Percentiles rank a stretch among this genome's conserved stretches.
These are phyloP conservation scores for Eupeodes corollae DNA, from an alignment of 1,140 invertebrate species.

Conservation along the genomic window DNA sequence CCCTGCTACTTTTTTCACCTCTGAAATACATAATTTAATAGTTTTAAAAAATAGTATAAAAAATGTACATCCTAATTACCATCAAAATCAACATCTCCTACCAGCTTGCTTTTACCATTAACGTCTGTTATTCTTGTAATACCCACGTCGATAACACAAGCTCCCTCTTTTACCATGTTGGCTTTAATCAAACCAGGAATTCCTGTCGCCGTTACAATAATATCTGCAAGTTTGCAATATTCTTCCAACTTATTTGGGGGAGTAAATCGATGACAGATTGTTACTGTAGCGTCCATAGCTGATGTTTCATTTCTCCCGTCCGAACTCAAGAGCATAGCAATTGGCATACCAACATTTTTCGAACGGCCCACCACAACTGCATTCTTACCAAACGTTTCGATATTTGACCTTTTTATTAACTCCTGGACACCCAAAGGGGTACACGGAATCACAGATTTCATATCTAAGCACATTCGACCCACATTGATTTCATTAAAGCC, in stretches of 20 bases:
- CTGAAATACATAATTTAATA: constrained; percentile 39
- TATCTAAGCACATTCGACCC: constrained; percentile 62
- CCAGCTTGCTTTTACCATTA: constrained; percentile 58
- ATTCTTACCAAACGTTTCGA: constrained; percentile 72
- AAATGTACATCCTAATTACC: constrained; percentile 32
- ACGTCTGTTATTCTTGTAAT: constrained; percentile 59
- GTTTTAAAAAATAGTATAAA: not conserved
- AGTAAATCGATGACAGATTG: constrained; percentile 78
- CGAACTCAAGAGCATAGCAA: constrained; percentile 66
- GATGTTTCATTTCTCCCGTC: constrained; percentile 55
- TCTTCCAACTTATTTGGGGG: constrained; percentile 59
- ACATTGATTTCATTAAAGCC: constrained; percentile 76
- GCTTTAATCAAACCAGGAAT: constrained; percentile 67
- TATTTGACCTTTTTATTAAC: constrained; percentile 53
- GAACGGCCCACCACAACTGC: constrained; percentile 80
- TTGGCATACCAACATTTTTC: constrained; percentile 81
- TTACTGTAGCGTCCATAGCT: constrained; percentile 72
- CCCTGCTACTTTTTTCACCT: constrained; percentile 62
- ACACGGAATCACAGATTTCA: constrained; percentile 69
- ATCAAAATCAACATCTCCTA: constrained; percentile 82
- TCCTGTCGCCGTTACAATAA: constrained; percentile 70
- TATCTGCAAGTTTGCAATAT: constrained; percentile 63
- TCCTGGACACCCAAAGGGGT: constrained; percentile 73
- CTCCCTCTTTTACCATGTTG: constrained; percentile 82
- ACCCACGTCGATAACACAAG: constrained; percentile 77